Base-by-base conservation (phyloP, 2,888 invertebrate genomes). In the Lepidochitona cinerea region DNA sequence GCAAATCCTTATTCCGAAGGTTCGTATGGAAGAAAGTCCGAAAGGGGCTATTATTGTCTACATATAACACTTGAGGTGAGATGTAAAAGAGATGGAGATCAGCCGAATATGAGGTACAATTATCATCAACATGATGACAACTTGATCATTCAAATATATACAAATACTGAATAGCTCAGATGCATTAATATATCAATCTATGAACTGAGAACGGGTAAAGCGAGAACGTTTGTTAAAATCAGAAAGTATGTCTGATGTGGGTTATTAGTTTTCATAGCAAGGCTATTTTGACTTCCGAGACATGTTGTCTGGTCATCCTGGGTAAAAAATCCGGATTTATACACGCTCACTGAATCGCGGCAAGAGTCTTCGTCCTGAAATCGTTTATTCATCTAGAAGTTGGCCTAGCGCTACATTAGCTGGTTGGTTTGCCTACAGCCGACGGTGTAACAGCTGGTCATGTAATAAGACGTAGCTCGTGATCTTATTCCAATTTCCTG, bases 201-300 rank as follows among this genome's bases (percentile, higher is more conserved):
- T n/a, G n/a, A n/a, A n/a, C n/a, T n/a, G n/a, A n/a, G n/a, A n/a
- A n/a, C n/a, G n/a, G n/a, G n/a, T n/a, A n/a, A n/a, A n/a, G n/a
- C n/a, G n/a, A n/a, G n/a, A n/a, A n/a, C n/a, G n/a, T n/a, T 2
- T 23, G 49, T 49, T 49, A 2, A n/a, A 29, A 59, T 59, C 32
- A 1, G 18, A 59, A 23, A 59, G 29, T 59, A 59, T 59, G 23
- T 59, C 59, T 29, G 23, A 59, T 59, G 23, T 59, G 59, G 59
- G 59, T 59, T 59, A 59, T 59, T 59, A 59, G 59, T 29, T 59
- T 59, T 59, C 59, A 59, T 59, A 59, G 14, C 59, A 29, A 29
- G 59, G 29, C 59, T 29, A 23, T 4, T 59, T 59, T 59, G 23
- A 59, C 59, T 32, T 29, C 12, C 59, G 59, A 59, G 59, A 59